Percentiles rank a stretch among this genome's conserved stretches.
Conservation (phyloP, 2,888 invertebrate species). For the Chrysolina haemoptera region DNA sequence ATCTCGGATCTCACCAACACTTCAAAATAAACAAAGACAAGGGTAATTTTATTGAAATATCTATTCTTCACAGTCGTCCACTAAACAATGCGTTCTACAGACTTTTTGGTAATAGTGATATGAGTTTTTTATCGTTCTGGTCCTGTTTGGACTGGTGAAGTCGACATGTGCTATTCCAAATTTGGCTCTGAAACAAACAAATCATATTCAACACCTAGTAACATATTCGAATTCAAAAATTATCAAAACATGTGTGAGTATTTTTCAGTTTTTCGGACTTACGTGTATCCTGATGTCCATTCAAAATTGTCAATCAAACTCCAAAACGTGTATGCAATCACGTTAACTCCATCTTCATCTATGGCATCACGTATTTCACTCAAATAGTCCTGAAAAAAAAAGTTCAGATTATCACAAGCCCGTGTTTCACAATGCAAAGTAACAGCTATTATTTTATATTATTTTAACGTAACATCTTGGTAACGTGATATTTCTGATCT, state of each 20-base stretch:
- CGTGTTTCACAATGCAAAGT: no score
- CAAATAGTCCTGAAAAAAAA: neutral
- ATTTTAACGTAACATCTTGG: no score
- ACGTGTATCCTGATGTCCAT: conserved; percentile 70
- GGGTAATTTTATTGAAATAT: neutral
- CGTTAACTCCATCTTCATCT: conserved; percentile 63
- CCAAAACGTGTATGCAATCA: conserved; percentile 68
- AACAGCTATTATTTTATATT: no score
- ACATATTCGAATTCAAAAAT: neutral
- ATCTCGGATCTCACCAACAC: no score
- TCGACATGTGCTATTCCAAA: conserved; percentile 82
- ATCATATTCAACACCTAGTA: neutral
- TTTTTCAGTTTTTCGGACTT: conserved; percentile 60
- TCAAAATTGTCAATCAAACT: conserved; percentile 63
- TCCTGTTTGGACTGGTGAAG: conserved; percentile 73
- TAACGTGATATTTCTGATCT: no score
- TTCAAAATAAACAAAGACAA: no score
- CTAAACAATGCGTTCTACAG: conserved; percentile 64
- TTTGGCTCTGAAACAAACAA: conserved; percentile 57
- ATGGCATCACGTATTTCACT: conserved; percentile 6
- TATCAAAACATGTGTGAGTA: no score
- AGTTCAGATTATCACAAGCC: no score
- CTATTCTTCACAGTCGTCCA: conserved; percentile 55
- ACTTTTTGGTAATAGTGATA: conserved; percentile 73
- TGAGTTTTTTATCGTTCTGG: conserved; percentile 78